These are phyloP conservation scores for Morpho achilles DNA, from an alignment of 2,888 invertebrate species.

Conservation along the genomic window DNA sequence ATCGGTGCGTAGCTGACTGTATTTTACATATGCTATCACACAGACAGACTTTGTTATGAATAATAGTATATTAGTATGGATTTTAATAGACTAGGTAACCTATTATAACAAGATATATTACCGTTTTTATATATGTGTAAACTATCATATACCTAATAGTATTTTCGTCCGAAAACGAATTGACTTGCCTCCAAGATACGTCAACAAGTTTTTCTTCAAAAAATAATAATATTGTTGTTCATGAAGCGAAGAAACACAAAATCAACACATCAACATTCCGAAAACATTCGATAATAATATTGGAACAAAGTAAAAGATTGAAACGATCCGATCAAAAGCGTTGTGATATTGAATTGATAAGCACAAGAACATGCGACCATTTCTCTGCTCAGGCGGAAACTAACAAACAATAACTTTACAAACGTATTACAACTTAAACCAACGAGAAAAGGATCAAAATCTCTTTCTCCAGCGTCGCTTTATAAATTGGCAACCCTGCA, in stretches of 20 bases:
- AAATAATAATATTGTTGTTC: neutral
- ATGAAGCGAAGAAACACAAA: neutral
- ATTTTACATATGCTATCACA: no score
- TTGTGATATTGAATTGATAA: constrained; percentile 68
- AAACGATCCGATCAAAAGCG: constrained; percentile 56
- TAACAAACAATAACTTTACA: constrained; percentile 4
- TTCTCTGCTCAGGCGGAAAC: constrained; percentile 28
- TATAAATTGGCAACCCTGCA: neutral
- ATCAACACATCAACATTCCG: neutral
- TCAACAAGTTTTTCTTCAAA: no score
- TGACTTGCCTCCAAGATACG: no score
- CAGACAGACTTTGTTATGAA: no score
- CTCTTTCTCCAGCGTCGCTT: neutral
- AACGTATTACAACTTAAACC: constrained; percentile 14
- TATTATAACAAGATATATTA: no score
- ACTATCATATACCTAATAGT: no score
- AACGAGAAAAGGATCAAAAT: neutral
- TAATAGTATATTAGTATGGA: no score
- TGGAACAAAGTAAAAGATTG: constrained; percentile 28
- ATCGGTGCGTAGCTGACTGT: no score
- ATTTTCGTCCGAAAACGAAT: no score
- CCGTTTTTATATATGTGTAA: no score
- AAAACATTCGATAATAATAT: constrained; percentile 17
- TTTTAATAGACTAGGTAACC: no score
- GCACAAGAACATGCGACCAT: constrained; percentile 40